Base-by-base conservation (phyloP, 37 sponge, comb jelly and placozoan species). In the Halichondria panicea region DNA sequence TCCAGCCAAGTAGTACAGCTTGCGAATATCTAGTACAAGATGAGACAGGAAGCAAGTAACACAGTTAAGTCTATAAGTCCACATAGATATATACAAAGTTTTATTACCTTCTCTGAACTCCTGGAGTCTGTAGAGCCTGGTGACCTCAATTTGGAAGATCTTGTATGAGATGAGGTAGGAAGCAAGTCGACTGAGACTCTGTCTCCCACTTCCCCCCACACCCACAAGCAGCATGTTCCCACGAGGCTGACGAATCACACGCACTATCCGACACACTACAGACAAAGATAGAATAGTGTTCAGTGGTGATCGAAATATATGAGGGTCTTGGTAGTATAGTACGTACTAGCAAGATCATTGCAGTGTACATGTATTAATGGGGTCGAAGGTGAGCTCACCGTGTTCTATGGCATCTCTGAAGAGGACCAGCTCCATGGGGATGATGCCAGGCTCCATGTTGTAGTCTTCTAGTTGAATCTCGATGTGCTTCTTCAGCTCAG, bases 331-430 rank as follows among this genome's bases (percentile, higher is more conserved):
- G 15, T 48, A 48, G 13, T 48, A 48, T 11, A 48, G 15, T 48
- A 11, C 11, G 52, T 15, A 48, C 13, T 58, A 21, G 12, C 25
- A 27, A 8, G 25, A 58, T 25, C n/a, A 58, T 27, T 25, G 19
- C 25, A 22, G n/a, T 27, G 7, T 21, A 58, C n/a, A 58, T 58
- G 9, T 48, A 18, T 48, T 48, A 48, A 13, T 48, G 9, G 13
- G 13, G 13, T 18, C 13, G 50, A 48, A 39, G n/a, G 67, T 6
- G 59, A 6, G 18, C 79, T 1, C 46, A 85, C 94, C 91, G 63
- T 98, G 99, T 60, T 98, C 99, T 44, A 98, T 95, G 69, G 99
- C 99, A 81, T 98, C 96, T 50, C 79, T 87, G 78, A 98, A 98
- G 43, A 98, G 91, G 28, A 98, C 99, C 21, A 95, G 90, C 58